Base-by-base conservation (phyloP, 2,113 vertebrate species). In the Ovibos moschatus region DNA sequence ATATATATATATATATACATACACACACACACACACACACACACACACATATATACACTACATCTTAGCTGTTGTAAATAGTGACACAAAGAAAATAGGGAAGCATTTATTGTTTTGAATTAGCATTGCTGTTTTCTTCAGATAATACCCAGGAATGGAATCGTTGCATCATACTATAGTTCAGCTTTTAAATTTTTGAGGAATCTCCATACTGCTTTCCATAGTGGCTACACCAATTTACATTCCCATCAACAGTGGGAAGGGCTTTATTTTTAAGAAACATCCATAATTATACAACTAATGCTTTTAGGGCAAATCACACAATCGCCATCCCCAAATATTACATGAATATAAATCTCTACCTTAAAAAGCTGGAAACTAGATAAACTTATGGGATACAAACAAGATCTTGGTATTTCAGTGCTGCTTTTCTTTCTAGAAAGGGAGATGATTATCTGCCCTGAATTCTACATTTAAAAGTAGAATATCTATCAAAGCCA, bases 1-100 rank as follows among this genome's bases (percentile, higher is more conserved):
- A 4, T 9, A 5, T 28, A 2, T 45, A 4, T 9, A 5, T 28
- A n/a, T n/a, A n/a, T 0, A 5, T 9, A 0, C 1, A 14, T 5
- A 2, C 1, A 15, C 0, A 43, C 2, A 62, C 1, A 62, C 1
- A 62, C 28, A 62, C 3, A 62, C 28, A 64, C 30, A 64, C 60
- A 64, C 14, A 60, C 2, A 60, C 0, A 30, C 0, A 55, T 5
- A 79, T 10, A 30, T 30, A 47, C 47, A 51, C 12, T 45, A 28
- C 25, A 47, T 79, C 45, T 83, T 83, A 53, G 50, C 50, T 53
- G 6, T 83, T 83, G 36, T 5, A 53, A 53, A 36, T 83, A 25
- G 53, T 53, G 81, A 53, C n/a, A 53, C 12, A 83, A 5, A 53
- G 81, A 53, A 83, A 51, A 53, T 36, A 83, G 81, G 81, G 4